Evolutionary conservation across 2,113 vertebrate species (phyloP).

Genomic region (Chaenogobius annularis): DNA sequence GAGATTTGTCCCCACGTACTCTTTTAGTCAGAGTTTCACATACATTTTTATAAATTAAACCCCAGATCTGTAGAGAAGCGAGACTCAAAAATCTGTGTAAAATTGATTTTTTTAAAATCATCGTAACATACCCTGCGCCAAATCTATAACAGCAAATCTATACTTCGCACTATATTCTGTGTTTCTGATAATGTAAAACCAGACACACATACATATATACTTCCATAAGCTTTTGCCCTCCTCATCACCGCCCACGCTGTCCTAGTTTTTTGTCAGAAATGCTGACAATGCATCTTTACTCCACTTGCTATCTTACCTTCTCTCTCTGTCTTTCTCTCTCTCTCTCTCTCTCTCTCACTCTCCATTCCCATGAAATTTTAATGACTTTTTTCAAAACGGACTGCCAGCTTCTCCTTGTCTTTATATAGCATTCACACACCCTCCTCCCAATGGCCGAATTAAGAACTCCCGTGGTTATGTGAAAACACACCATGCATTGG

Average conservation of each 20-base stretch:
- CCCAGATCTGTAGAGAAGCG: too few relatives aligned
- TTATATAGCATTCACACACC: not conserved
- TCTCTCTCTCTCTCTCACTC: not conserved
- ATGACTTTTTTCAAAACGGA: slow-evolving; percentile 11
- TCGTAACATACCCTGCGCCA: not conserved
- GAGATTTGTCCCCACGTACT: too few relatives aligned
- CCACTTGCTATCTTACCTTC: not conserved
- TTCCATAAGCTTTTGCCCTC: not conserved
- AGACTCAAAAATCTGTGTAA: too few relatives aligned
- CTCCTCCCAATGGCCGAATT: slow-evolving; percentile 35
- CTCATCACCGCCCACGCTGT: not conserved
- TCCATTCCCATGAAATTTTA: slow-evolving; percentile 25
- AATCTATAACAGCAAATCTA: not conserved
- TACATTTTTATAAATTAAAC: too few relatives aligned
- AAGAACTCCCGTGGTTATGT: slow-evolving; percentile 16
- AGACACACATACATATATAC: not conserved
- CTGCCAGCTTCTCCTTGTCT: slow-evolving; percentile 1
- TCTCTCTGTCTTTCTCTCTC: not conserved
- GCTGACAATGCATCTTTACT: slow-evolving; percentile 48
- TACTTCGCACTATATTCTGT: too few relatives aligned
- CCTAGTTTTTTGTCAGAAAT: slow-evolving; percentile 12
- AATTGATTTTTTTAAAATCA: too few relatives aligned
- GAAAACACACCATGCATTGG: slow-evolving; percentile 17
- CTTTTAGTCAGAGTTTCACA: too few relatives aligned
- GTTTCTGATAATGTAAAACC: not conserved